Evolutionary conservation across 2,888 invertebrate species (phyloP).

Genomic region (Amphipoea oculea): DNA sequence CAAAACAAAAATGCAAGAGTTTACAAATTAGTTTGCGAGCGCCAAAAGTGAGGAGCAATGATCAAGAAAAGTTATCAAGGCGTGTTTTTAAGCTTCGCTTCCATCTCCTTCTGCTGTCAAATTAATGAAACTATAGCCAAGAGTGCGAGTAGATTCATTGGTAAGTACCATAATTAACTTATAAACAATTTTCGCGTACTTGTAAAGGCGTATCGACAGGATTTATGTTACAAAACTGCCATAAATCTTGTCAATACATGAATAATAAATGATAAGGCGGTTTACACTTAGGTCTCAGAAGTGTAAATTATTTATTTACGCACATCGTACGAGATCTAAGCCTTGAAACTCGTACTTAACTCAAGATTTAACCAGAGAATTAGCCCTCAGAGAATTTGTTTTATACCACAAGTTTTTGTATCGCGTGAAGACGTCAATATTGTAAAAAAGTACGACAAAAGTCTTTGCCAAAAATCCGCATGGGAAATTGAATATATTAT

Average conservation of each 20-base stretch:
- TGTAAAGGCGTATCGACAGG: slow-evolving; percentile 46
- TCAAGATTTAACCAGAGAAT: slow-evolving; percentile 58
- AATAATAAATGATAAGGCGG: slow-evolving; percentile 61
- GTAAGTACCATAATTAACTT: slow-evolving; percentile 73
- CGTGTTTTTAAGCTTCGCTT: slow-evolving; percentile 87
- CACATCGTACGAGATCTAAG: slow-evolving; percentile 51
- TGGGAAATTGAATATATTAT: slow-evolving; percentile 42
- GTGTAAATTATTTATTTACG: slow-evolving; percentile 65
- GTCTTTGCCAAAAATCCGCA: slow-evolving; percentile 22
- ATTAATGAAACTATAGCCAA: slow-evolving; percentile 88
- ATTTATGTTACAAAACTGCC: slow-evolving; percentile 49
- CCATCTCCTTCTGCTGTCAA: slow-evolving; percentile 88
- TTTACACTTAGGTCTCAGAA: slow-evolving; percentile 62
- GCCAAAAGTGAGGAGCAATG: slow-evolving; percentile 78
- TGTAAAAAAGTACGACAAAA: slow-evolving; percentile 42
- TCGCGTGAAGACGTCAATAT: slow-evolving; percentile 28
- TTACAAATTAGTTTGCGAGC: slow-evolving; percentile 63
- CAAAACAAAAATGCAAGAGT: slow-evolving; percentile 66
- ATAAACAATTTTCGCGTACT: slow-evolving; percentile 26
- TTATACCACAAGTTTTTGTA: slow-evolving; percentile 50
- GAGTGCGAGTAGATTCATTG: slow-evolving; percentile 87
- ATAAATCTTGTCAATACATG: slow-evolving; percentile 61
- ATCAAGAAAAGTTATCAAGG: slow-evolving; percentile 88
- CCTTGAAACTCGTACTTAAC: slow-evolving; percentile 58
- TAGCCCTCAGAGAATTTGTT: slow-evolving; percentile 52